These are phyloP conservation scores for Antedon mediterranea DNA, from an alignment of 53 echinoderm and acorn worm species.

Conservation along the genomic window DNA sequence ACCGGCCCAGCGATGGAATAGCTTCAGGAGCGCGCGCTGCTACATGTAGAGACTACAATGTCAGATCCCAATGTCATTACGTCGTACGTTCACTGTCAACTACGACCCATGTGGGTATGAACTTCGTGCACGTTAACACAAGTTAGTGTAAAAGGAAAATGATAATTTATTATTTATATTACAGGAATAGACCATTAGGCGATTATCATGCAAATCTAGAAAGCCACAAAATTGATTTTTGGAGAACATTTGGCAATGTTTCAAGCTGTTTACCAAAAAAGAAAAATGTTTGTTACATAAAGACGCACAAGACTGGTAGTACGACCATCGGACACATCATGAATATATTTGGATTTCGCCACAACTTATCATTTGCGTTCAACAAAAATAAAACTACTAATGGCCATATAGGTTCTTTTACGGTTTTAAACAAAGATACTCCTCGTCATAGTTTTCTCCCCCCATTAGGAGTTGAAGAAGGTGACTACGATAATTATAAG, in stretches of 20 bases:
- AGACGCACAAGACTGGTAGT: constrained; percentile 65
- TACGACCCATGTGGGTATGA: too few species aligned
- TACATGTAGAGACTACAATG: too few species aligned
- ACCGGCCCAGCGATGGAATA: too few species aligned
- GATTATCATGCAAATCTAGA: too few species aligned
- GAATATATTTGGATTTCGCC: constrained; percentile 38
- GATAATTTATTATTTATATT: too few species aligned
- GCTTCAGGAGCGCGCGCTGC: too few species aligned
- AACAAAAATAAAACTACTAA: constrained; percentile 22
- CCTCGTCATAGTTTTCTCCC: constrained; percentile 37
- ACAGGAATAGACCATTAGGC: too few species aligned
- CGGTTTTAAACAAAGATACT: background rate
- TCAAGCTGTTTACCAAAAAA: background rate
- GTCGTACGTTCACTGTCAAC: too few species aligned
- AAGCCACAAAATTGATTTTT: too few species aligned
- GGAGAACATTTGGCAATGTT: background rate
- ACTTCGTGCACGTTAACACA: too few species aligned
- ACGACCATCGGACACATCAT: constrained; percentile 43
- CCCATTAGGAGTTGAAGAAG: constrained; percentile 20
- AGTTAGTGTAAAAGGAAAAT: too few species aligned
- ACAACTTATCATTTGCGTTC: constrained; percentile 42
- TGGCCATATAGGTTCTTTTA: constrained; percentile 23
- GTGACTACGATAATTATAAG: constrained; percentile 16
- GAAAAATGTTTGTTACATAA: constrained; percentile 40
- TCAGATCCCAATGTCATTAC: too few species aligned